phyloP scores from a whole-genome alignment of 2,113 vertebrate genomes.

The Actenoides hombroni region DNA sequence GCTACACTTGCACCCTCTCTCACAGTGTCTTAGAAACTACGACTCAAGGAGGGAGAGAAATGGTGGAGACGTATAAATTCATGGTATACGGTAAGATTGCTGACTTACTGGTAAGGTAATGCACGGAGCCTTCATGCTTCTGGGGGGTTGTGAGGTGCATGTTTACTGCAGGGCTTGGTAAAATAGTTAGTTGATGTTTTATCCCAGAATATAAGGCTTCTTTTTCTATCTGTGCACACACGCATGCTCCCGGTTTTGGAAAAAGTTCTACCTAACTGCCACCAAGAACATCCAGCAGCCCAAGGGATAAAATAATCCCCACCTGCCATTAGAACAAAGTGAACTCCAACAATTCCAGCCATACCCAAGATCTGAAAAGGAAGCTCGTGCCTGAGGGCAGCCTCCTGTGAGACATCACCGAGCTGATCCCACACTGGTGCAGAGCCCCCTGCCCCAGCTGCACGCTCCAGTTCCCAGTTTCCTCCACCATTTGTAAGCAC shows the following conservation, averaged over 20 bases:
- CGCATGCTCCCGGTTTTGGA: neutral
- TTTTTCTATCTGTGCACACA: neutral
- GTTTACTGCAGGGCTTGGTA: neutral
- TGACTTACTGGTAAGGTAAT: too few relatives aligned
- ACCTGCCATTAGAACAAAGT: neutral
- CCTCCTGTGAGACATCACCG: accelerated
- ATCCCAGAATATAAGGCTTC: neutral
- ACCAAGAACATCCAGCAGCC: neutral
- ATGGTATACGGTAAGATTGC: slow-evolving; percentile 72
- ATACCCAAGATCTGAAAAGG: neutral
- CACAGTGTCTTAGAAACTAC: slow-evolving; percentile 63
- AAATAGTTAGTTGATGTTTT: neutral
- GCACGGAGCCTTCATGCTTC: neutral
- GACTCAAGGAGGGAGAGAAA: slow-evolving; percentile 48
- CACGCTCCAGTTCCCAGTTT: neutral
- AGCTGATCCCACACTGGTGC: neutral
- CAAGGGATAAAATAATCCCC: neutral
- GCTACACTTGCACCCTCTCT: slow-evolving; percentile 73
- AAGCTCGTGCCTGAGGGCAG: neutral
- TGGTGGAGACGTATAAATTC: slow-evolving; percentile 64
- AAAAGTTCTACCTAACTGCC: neutral
- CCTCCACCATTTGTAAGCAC: neutral
- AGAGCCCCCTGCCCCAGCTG: neutral
- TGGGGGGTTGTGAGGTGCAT: neutral
- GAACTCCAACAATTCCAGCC: neutral